Conservation (phyloP, 2,113 vertebrate species). For the Propithecus coquereli region DNA sequence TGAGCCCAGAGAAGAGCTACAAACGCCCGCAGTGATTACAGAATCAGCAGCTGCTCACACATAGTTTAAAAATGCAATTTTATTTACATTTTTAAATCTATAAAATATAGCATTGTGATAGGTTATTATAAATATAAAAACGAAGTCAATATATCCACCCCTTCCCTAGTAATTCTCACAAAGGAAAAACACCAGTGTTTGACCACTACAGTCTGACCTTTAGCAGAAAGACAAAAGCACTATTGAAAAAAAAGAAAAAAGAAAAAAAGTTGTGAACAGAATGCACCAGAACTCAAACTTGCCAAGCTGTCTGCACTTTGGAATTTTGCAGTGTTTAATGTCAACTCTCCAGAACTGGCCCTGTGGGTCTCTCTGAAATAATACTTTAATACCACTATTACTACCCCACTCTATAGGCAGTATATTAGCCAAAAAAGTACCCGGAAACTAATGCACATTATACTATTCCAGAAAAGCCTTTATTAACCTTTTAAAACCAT, state of each 20-base stretch:
- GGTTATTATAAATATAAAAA: constrained; percentile 15
- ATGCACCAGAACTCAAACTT: constrained; percentile 70
- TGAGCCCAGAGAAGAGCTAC: not conserved
- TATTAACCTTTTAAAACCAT: constrained; percentile 16
- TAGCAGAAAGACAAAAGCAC: constrained; percentile 71
- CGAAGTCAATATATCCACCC: not conserved
- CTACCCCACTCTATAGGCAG: not conserved
- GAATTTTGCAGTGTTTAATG: constrained; percentile 75
- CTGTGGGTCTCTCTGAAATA: constrained; percentile 23
- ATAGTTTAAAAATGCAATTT: not conserved
- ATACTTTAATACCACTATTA: not conserved
- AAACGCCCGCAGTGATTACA: not conserved
- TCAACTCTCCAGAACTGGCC: constrained; percentile 54
- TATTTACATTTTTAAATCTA: not conserved
- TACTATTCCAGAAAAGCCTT: not conserved
- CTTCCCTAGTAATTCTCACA: not conserved
- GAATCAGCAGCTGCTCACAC: not conserved
- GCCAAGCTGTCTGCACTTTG: constrained; percentile 68
- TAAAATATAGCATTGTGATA: not conserved
- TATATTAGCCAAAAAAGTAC: not conserved
- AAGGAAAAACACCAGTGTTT: constrained; percentile 13
- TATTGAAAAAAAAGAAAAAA: constrained; percentile 62
- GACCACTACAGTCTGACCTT: constrained; percentile 71
- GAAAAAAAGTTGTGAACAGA: constrained; percentile 70
- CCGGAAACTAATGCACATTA: not conserved